phyloP scores from a whole-genome alignment of 1,140 invertebrate genomes.

The Ceratina calcarata region DNA sequence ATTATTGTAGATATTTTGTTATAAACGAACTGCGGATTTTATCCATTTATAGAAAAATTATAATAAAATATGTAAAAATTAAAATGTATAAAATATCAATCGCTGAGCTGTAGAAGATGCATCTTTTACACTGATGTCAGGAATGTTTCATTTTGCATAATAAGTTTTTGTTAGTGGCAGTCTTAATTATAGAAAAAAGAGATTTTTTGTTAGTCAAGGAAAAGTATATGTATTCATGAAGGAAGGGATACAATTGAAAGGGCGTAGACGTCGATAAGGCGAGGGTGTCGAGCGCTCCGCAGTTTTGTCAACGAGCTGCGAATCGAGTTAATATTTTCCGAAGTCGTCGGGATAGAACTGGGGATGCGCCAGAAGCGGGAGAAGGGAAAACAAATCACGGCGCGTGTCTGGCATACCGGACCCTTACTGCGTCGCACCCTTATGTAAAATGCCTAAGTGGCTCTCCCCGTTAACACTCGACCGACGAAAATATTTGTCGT shows the following conservation, averaged over 20 bases:
- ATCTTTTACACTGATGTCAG: too few relatives aligned
- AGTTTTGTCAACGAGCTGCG: constrained; percentile 50
- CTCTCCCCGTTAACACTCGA: constrained; percentile 63
- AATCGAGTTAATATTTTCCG: constrained; percentile 69
- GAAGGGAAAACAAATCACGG: constrained; percentile 77
- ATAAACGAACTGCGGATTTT: too few relatives aligned
- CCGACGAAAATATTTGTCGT: constrained; percentile 74
- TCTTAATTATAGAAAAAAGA: too few relatives aligned
- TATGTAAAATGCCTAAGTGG: constrained; percentile 75
- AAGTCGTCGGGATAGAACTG: constrained; percentile 39
- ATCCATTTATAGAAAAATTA: too few relatives aligned
- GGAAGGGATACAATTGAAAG: background rate
- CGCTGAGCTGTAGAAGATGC: too few relatives aligned
- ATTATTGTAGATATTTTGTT: too few relatives aligned
- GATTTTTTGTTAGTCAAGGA: too few relatives aligned
- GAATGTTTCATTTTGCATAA: too few relatives aligned
- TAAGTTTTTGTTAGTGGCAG: too few relatives aligned
- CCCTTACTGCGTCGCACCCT: constrained; percentile 75
- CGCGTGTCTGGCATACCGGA: constrained; percentile 78
- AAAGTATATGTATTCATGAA: background rate
- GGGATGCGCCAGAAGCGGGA: constrained; percentile 29
- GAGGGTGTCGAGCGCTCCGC: constrained; percentile 34
- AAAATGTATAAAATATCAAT: too few relatives aligned
- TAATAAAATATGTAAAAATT: too few relatives aligned
- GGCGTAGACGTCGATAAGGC: constrained; percentile 3